Evolutionary conservation across 2,888 invertebrate species (phyloP), one percentile per base, ranked within the genome.

Genomic region (Lasius platythorax): DNA sequence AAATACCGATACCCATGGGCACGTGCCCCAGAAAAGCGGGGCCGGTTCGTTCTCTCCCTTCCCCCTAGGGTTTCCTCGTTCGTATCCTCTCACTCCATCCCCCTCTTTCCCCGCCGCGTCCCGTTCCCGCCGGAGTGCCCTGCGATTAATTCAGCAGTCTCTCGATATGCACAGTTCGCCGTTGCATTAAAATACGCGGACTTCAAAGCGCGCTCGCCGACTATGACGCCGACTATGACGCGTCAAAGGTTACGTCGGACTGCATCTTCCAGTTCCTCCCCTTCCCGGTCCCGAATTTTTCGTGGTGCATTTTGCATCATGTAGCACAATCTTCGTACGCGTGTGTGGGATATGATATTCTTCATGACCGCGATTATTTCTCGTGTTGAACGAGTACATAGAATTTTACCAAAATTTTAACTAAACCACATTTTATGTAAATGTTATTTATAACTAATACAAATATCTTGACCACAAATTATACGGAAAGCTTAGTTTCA

Each of bases 1-100:
- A 92, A 91, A 92, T 91, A 91, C 87, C 88, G 89, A 90, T 89
- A 87, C 87, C 87, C 88, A 87, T 90, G 89, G 87, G 89, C 91
- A 91, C 91, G 91, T 91, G 91, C 83, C 91, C 91, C 85, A 91
- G 88, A 91, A 91, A 90, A 90, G 82, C 87, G 81, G 89, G 86
- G 68, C 86, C 87, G 83, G 58, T 70, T 75, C 81, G 66, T 61
- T 23, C 70, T 28, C 28, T 43, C 15, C 18, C 53, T 33, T 12
- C 37, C n/a, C 1, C 23, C 66, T 5, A 18, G 28, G 12, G 33
- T 46, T 37, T 28, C n/a, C 53, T 37, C 56, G 64, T 43, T 6
- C n/a, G 11, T n/a, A 12, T 37, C 33, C 28, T 56, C 64, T 50
- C 66, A 58, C 75, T 75, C 56, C 30, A 3, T 28, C 50, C 9